phyloP scores from a whole-genome alignment of 2,113 vertebrate species.

The Aldabrachelys gigantea region DNA sequence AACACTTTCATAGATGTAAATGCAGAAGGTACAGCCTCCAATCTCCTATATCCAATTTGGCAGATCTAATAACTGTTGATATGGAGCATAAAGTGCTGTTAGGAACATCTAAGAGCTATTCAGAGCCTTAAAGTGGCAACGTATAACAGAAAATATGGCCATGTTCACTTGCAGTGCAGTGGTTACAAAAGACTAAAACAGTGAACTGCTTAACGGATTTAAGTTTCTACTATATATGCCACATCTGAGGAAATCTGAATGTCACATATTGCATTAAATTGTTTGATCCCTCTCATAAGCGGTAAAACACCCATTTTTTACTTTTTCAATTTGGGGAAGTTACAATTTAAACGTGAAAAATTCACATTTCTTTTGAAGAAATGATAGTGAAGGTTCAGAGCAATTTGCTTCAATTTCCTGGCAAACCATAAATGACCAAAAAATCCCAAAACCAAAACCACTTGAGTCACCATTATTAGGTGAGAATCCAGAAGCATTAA shows the following conservation, averaged over 20 bases:
- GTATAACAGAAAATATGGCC: not conserved
- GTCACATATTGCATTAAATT: not conserved
- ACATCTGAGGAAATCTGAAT: not conserved
- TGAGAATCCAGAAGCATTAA: not conserved
- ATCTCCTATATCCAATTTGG: not conserved
- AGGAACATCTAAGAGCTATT: not conserved
- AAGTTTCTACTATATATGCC: not conserved
- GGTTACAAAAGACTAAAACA: not conserved
- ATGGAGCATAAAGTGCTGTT: not conserved
- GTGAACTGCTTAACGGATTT: not conserved
- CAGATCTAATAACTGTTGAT: rapidly evolving
- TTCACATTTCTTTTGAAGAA: not conserved
- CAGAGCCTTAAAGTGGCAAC: not conserved
- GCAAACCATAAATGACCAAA: not conserved
- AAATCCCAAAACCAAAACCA: not conserved
- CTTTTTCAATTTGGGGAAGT: not conserved
- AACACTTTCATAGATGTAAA: not conserved
- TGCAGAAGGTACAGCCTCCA: not conserved
- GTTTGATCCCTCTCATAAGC: not conserved
- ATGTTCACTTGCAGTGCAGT: not conserved
- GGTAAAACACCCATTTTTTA: not conserved
- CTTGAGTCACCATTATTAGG: too few relatives aligned
- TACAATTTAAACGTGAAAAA: not conserved
- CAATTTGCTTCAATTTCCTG: not conserved
- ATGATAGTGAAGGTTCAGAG: not conserved